phyloP scores from a whole-genome alignment of 2,113 vertebrate species.

The Anolis carolinensis region DNA sequence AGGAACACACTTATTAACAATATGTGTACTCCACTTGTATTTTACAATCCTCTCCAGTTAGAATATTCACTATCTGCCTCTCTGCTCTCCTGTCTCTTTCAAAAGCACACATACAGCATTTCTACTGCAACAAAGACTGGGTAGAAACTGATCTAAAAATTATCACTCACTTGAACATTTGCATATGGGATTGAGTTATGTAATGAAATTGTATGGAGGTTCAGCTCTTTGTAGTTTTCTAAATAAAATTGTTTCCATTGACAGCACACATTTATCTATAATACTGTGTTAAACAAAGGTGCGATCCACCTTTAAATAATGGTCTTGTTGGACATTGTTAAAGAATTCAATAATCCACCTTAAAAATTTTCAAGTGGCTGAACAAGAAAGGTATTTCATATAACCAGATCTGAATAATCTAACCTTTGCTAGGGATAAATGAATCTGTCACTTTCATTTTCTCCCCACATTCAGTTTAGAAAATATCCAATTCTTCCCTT shows the following conservation, averaged over 20 bases:
- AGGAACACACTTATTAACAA: too few relatives aligned
- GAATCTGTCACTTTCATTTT: neutral
- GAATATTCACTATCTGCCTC: neutral
- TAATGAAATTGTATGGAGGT: neutral
- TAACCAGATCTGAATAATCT: neutral
- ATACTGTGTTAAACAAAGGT: neutral
- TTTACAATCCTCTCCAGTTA: neutral
- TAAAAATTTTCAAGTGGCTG: neutral
- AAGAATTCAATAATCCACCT: neutral
- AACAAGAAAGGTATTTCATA: neutral
- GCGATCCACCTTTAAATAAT: neutral
- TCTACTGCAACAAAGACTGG: neutral
- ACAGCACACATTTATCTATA: neutral
- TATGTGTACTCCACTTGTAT: neutral
- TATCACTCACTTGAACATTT: neutral
- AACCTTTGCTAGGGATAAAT: neutral
- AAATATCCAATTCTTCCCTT: neutral
- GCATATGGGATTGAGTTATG: neutral
- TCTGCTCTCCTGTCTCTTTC: neutral
- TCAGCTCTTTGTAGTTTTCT: neutral
- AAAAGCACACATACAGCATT: neutral
- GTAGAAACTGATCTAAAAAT: neutral
- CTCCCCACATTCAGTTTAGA: neutral
- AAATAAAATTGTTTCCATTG: neutral
- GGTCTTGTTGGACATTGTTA: neutral